Percentiles rank a stretch among this genome's conserved stretches.
These are phyloP conservation scores for Varanus salvator DNA, from an alignment of 2,113 vertebrate genomes.

Conservation along the genomic window DNA sequence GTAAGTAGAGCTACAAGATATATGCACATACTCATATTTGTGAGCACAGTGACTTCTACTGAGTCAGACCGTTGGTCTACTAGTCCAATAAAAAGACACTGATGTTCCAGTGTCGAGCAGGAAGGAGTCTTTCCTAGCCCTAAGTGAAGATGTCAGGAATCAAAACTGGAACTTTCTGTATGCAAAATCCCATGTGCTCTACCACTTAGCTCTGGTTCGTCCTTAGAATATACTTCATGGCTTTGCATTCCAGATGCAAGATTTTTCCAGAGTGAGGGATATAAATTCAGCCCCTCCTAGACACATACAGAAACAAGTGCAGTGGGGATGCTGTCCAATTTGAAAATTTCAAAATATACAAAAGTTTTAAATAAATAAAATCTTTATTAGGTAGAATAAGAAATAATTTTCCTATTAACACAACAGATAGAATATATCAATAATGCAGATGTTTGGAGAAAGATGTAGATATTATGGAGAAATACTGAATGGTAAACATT, in stretches of 20 bases:
- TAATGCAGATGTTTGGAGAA: neutral
- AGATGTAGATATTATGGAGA: neutral
- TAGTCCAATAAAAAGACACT: too few species aligned
- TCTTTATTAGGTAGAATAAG: neutral
- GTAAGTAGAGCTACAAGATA: neutral
- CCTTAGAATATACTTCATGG: neutral
- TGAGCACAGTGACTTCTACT: too few species aligned
- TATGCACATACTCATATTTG: too few species aligned
- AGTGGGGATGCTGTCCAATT: neutral
- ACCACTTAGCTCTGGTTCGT: too few species aligned
- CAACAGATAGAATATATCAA: neutral
- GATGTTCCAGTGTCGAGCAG: too few species aligned
- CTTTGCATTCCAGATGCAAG: neutral
- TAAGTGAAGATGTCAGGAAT: too few species aligned
- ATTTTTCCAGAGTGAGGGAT: neutral
- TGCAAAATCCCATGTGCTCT: too few species aligned
- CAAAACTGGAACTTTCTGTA: too few species aligned
- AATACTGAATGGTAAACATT: neutral
- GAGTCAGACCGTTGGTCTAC: too few species aligned
- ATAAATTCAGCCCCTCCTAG: neutral
- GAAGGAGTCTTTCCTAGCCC: too few species aligned
- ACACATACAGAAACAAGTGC: neutral
- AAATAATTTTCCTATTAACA: neutral
- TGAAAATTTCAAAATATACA: neutral
- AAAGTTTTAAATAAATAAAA: too few species aligned